Base-by-base conservation (phyloP, 2,888 invertebrate genomes). In the Paralinhomoeus sp. region DNA sequence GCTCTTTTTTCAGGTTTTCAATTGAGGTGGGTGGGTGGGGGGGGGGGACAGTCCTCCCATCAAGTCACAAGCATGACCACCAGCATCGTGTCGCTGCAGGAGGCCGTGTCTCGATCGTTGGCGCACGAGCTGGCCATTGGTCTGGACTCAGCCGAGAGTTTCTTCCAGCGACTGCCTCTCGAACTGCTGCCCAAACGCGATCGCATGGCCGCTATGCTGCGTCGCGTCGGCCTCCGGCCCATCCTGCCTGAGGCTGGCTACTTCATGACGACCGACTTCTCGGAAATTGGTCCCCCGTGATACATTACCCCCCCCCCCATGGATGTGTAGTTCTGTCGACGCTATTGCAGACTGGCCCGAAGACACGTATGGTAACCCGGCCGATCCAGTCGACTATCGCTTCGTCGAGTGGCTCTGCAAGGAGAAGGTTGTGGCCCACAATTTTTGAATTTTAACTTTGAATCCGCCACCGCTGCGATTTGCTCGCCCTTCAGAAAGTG, bases 331-430 rank as follows among this genome's bases (percentile, higher is more conserved):
- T 20, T 17, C 35, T 18, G 3, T 41, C 2, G 20, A 31, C 20
- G 23, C 1, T 40, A 21, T 78, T 59, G 65, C 82, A 12, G 70
- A 49, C 20, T 40, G 69, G 20, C 49, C 55, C 49, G 71, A 71
- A 52, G 72, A 75, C 55, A 52, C 63, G 24, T 52, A 58, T 20
- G 58, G 55, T 38, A 55, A 59, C 45, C 57, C 52, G 1, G 50
- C 54, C 15, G 58, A 60, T 43, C 57, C 64, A 2, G 63, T 63
- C 50, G 97, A 97, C 67, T 87, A 83, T 63, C 73, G 74, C 51
- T 93, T 97, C 64, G 84, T 85, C 0, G 82, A 87, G 66, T 93
- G 89, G 80, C 77, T 97, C 72, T 80, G 80, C 0, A 83, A 80
- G 59, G 80, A 85, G 57, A 75, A 67, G 60, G 63, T 62, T 22